phyloP scores from a whole-genome alignment of 1,140 invertebrate genomes.

The Trichonephila inaurata region DNA sequence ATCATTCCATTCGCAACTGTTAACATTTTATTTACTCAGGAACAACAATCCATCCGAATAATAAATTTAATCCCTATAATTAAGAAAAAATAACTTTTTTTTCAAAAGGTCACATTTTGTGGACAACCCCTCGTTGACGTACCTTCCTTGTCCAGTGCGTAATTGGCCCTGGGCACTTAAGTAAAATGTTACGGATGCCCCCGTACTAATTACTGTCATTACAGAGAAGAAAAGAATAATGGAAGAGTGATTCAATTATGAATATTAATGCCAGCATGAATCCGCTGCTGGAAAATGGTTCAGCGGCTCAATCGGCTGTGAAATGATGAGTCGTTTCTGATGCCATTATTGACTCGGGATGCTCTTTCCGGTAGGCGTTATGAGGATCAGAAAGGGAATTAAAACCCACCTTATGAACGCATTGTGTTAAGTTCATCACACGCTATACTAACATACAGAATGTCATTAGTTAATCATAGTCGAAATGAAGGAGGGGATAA shows the following conservation, averaged over 20 bases:
- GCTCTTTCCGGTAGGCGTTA: conserved; percentile 1
- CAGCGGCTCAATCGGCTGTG: conserved; percentile 9
- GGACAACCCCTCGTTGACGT: conserved; percentile 3
- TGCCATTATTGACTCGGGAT: conserved; percentile 48
- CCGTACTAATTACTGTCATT: conserved; percentile 74
- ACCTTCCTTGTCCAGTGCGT: conserved; percentile 33
- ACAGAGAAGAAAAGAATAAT: conserved; percentile 72
- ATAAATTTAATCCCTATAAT: too few species aligned
- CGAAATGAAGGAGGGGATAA: not conserved
- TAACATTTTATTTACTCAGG: too few species aligned
- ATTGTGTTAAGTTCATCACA: too few species aligned
- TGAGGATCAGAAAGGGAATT: not conserved
- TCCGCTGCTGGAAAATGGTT: conserved; percentile 42
- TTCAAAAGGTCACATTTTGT: conserved; percentile 20
- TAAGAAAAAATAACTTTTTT: not conserved
- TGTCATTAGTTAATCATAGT: not conserved
- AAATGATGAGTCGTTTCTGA: conserved; percentile 38
- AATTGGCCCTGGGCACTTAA: conserved; percentile 72
- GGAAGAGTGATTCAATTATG: conserved; percentile 75
- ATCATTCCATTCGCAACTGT: too few species aligned
- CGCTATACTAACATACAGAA: not conserved
- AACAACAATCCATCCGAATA: too few species aligned
- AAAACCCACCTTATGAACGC: too few species aligned
- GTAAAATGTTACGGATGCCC: conserved; percentile 74
- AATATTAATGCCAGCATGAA: conserved; percentile 67